Evolutionary conservation across 1,140 invertebrate species (phyloP).

Genomic region (Euwallacea fornicatus): DNA sequence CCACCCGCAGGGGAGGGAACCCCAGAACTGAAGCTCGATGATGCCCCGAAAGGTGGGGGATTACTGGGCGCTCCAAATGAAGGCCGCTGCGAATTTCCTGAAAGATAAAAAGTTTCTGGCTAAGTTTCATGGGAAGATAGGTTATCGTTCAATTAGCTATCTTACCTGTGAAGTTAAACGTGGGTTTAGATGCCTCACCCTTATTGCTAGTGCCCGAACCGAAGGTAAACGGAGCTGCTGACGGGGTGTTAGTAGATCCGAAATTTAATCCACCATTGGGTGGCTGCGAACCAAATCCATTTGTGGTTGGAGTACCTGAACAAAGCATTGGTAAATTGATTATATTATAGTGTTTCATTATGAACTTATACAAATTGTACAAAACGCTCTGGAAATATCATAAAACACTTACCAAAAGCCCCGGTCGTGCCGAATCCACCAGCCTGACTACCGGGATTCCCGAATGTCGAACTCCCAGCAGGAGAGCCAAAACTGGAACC

Average conservation of each 20-base stretch:
- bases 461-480: neutral
- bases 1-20: neutral
- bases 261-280: slow-evolving; percentile 27
- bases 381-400: neutral
- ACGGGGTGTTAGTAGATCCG: neutral
- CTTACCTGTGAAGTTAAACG: slow-evolving; percentile 32
- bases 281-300: slow-evolving; percentile 1
- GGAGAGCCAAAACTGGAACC: slow-evolving; percentile 14
- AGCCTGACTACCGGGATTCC: neutral
- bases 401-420: slow-evolving; percentile 19
- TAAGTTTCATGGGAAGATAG: too few relatives aligned
- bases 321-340: neutral
- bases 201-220: slow-evolving; percentile 6
- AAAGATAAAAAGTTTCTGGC: neutral
- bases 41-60: neutral
- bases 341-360: too few relatives aligned
- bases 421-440: neutral
- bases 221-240: slow-evolving; percentile 3
- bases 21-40: neutral
- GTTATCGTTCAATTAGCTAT: too few relatives aligned
- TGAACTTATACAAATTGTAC: neutral
- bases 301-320: slow-evolving; percentile 5
- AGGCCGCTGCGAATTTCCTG: neutral
- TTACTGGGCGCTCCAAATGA: neutral
- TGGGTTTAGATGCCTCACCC: slow-evolving; percentile 20